These are phyloP conservation scores for Acanthochromis polyacanthus DNA, from an alignment of 2,113 vertebrate species.

Conservation along the genomic window DNA sequence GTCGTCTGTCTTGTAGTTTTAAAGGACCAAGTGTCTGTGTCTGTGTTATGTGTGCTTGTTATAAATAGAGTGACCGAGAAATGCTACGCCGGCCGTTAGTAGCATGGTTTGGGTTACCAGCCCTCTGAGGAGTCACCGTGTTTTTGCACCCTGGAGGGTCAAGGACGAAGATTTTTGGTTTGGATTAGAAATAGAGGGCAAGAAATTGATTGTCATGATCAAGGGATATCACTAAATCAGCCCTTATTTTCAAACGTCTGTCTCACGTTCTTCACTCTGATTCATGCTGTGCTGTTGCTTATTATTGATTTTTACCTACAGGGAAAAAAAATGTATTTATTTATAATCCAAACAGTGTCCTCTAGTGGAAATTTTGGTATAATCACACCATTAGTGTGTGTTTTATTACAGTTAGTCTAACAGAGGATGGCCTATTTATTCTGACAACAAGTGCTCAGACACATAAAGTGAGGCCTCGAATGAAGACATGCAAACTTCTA, in stretches of 20 bases:
- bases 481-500: not conserved
- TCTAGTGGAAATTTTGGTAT: constrained; percentile 24
- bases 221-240: no score
- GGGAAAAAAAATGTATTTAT: not conserved
- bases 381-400: not conserved
- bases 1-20: constrained; percentile 28
- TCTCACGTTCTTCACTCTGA: not conserved
- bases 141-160: no score
- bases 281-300: not conserved
- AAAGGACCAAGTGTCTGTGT: constrained; percentile 31
- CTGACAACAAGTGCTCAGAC: not conserved
- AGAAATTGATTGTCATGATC: no score
- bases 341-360: constrained; percentile 27
- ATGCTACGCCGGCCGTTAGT: constrained; percentile 64
- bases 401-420: not conserved
- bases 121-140: not conserved
- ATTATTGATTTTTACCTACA: not conserved
- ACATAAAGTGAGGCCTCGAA: not conserved
- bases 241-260: constrained; percentile 5
- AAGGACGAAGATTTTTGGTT: no score
- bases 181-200: no score
- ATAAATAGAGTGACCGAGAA: constrained; percentile 73
- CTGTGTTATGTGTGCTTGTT: constrained; percentile 56
- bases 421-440: not conserved
- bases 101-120: constrained; percentile 64